Conservation (phyloP, 2,797 vertebrate genomes). For the Eptatretus atami region DNA sequence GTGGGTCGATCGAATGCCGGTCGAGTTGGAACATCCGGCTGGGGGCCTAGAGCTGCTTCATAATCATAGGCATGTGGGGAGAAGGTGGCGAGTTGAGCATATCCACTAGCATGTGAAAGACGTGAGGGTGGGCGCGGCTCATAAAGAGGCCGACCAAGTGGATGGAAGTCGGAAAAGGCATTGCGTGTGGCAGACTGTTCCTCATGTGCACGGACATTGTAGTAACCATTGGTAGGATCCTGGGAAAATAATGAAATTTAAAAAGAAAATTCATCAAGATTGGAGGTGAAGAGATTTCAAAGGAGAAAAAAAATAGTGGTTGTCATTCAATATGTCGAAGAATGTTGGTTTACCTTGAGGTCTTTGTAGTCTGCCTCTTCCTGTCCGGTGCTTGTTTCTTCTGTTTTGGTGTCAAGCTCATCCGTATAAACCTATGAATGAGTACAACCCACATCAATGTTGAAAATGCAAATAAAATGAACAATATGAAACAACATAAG, state of each 20-base stretch:
- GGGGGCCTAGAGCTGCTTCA: constrained; percentile 12
- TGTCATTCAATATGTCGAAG: neutral
- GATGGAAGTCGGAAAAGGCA: constrained; percentile 48
- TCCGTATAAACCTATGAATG: neutral
- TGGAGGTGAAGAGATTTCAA: neutral
- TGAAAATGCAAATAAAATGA: too few species aligned
- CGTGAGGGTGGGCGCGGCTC: constrained; percentile 44
- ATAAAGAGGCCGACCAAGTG: constrained; percentile 29
- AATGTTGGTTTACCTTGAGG: constrained; percentile 2
- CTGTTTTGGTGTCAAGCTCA: constrained; percentile 4
- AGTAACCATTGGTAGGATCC: constrained; percentile 88
- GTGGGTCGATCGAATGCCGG: constrained; percentile 23
- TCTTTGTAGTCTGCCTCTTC: constrained; percentile 4
- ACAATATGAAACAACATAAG: too few species aligned
- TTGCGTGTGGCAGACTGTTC: constrained; percentile 41
- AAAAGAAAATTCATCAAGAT: neutral
- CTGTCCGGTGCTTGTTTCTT: constrained; percentile 3
- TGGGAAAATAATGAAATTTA: constrained; percentile 10
- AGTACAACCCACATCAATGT: too few species aligned
- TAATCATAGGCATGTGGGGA: constrained; percentile 18
- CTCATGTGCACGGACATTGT: constrained; percentile 68
- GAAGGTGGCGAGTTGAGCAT: constrained; percentile 60
- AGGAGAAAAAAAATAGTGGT: neutral
- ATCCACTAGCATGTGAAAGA: constrained; percentile 43
- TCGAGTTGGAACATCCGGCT: constrained; percentile 6